Base-by-base conservation (phyloP, 2,113 vertebrate genomes). In the Tautogolabrus adspersus region DNA sequence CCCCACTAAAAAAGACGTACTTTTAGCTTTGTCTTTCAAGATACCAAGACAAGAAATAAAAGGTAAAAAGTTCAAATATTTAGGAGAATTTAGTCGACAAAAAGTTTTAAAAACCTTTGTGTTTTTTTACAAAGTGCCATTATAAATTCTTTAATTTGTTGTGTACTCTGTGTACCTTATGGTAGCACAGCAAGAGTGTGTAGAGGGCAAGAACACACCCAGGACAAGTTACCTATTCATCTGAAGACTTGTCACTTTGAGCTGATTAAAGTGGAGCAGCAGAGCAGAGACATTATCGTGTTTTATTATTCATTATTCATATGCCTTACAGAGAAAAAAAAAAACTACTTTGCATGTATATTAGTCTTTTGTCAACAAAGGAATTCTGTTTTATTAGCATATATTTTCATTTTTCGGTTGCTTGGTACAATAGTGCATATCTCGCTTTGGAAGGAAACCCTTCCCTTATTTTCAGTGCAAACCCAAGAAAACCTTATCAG, bases 401-500 rank as follows among this genome's bases (percentile, higher is more conserved):
- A 12, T 42, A 56, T 62, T 77, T 16, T 54, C 1, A 19, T 47
- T 66, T n/a, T 59, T 34, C 6, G 34, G 11, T 58, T 69, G 57
- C 23, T n/a, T 57, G 37, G 47, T 42, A 42, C 40, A 42, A 6
- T 74, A 2, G 1, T 46, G 37, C n/a, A 51, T 62, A 23, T 84
- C 47, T 66, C 10, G 23, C 52, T 66, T 55, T 30, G 54, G 21
- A 62, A 69, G 65, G 38, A 69, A 77, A 70, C 47, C 57, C 49
- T 72, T 72, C 58, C 46, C 30, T 46, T 44, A 62, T 40, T 74
- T 57, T 51, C 5, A 51, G 19, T 46, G 15, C 66, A 84, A 56
- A 78, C 13, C 23, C 52, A 34, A 78, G 65, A 21, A 74, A 65
- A 6, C 1, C 44, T 70, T 62, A 84, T 58, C 19, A 21, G 18